A percentile compares a stretch with the other conserved stretches of the same genome.
Conservation (phyloP, 2,113 vertebrate genomes). For the Syrmaticus mikado region DNA sequence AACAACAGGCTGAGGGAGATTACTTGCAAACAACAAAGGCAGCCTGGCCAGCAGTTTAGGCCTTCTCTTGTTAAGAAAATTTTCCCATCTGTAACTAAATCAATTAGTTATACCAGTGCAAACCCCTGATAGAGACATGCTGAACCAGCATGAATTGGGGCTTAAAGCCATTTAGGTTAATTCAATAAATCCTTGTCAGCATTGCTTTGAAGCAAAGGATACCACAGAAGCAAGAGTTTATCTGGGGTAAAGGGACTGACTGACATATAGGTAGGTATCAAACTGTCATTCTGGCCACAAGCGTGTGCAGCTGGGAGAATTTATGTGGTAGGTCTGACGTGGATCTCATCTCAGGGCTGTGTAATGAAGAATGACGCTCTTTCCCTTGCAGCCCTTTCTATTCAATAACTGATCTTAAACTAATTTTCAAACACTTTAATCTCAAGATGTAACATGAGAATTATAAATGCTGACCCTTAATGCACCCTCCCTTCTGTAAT, state of each 20-base stretch:
- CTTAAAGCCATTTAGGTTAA: slow-evolving; percentile 74
- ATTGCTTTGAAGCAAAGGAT: slow-evolving; percentile 60
- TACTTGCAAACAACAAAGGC: slow-evolving; percentile 68
- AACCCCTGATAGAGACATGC: slow-evolving; percentile 65
- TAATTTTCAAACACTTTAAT: slow-evolving; percentile 56
- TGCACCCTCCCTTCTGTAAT: not conserved
- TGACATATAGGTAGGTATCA: slow-evolving; percentile 17
- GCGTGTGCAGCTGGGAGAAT: not conserved
- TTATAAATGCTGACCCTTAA: slow-evolving; percentile 17
- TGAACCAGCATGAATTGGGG: slow-evolving; percentile 68
- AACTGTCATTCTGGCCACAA: slow-evolving; percentile 9
- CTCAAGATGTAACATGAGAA: slow-evolving; percentile 36
- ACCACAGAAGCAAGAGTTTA: slow-evolving; percentile 52
- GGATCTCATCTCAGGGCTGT: not conserved
- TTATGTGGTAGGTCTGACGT: slow-evolving; percentile 15
- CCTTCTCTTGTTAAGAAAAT: slow-evolving; percentile 68
- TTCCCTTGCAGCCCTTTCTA: slow-evolving; percentile 17
- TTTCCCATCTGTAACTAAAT: slow-evolving; percentile 71
- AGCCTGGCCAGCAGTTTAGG: slow-evolving; percentile 62
- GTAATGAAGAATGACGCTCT: slow-evolving; percentile 13
- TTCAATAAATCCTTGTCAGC: slow-evolving; percentile 70
- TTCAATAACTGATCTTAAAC: slow-evolving; percentile 52
- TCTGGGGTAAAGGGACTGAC: slow-evolving; percentile 41
- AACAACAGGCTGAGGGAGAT: slow-evolving; percentile 56
- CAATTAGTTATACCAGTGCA: slow-evolving; percentile 70